Conservation (phyloP, 2,113 vertebrate genomes). For the Cebidichthys violaceus region DNA sequence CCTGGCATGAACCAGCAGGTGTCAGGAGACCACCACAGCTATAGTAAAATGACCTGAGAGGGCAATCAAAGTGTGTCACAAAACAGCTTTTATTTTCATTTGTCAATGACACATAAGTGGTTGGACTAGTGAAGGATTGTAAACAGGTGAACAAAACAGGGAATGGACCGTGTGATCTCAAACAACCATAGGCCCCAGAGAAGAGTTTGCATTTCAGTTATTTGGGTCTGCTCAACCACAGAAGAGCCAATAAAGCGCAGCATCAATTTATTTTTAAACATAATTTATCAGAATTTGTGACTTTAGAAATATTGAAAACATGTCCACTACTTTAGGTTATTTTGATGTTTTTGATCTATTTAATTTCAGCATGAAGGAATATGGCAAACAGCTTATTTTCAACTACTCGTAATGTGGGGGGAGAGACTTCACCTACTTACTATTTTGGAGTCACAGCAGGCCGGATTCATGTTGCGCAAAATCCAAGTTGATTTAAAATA, state of each 20-base stretch:
- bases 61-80: background rate
- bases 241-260: background rate
- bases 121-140: slow-evolving; percentile 16
- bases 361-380: background rate
- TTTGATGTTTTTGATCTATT: background rate
- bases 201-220: background rate
- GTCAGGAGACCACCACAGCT: slow-evolving; percentile 20
- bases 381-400: background rate
- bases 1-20: slow-evolving; percentile 32
- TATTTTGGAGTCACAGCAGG: slow-evolving; percentile 11
- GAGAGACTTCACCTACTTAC: slow-evolving; percentile 8
- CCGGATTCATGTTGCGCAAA: slow-evolving; percentile 16
- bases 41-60: background rate
- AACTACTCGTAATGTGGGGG: background rate
- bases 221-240: background rate
- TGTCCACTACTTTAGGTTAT: background rate
- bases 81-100: background rate
- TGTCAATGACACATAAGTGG: background rate
- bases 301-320: background rate
- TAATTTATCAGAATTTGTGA: background rate
- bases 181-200: background rate
- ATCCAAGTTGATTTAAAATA: slow-evolving; percentile 3
- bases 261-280: background rate
- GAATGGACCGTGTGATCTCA: background rate
- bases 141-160: slow-evolving; percentile 6